Base-by-base conservation (phyloP, 2,797 vertebrate genomes). In the Staurois parvus region DNA sequence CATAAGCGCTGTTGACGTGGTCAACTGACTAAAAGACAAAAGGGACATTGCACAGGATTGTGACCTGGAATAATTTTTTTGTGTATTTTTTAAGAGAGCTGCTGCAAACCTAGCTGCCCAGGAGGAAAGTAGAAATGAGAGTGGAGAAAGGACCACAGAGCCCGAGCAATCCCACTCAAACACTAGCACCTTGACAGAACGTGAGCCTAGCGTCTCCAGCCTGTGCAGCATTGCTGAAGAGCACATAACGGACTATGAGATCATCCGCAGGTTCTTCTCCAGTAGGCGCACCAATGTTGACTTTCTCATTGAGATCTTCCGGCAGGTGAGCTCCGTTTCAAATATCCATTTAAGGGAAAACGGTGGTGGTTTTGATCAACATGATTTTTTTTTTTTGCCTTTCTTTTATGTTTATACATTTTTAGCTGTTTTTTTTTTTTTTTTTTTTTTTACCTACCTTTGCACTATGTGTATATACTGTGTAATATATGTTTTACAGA, bases 151-250 rank as follows among this genome's bases (percentile, higher is more conserved):
- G 17, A 91, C 91, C 76, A 34, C 91, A 76, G 97, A 99, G 87
- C 94, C 95, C 0, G 98, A 99, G 86, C 98, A 99, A 86, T 98
- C 97, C 79, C 98, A 99, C 93, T 99, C 98, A 62, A 99, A 99
- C 88, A 99, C 98, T 74, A 99, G 97, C 88, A 99, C 98, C 1
- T 91, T 99, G 87, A 99, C 98, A 0, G 98, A 99, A 90, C 94
- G 98, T 84, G 98, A 99, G 87, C 98, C 98, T 24, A 99, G 98
- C 92, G 98, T 98, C 48, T 99, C 98, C 70, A 99, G 98, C 26
- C 97, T 99, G 52, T 99, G 98, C 90, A 99, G 97, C 91, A 97
- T 99, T 91, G 98, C 99, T 30, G 98, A 99, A 90, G 98, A 99
- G 64, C 97, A 99, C 93, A 95, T 99, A 84, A 95, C 94, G 0